Evolutionary conservation across 2,113 vertebrate species (phyloP).

Genomic region (Oryzias celebensis): DNA sequence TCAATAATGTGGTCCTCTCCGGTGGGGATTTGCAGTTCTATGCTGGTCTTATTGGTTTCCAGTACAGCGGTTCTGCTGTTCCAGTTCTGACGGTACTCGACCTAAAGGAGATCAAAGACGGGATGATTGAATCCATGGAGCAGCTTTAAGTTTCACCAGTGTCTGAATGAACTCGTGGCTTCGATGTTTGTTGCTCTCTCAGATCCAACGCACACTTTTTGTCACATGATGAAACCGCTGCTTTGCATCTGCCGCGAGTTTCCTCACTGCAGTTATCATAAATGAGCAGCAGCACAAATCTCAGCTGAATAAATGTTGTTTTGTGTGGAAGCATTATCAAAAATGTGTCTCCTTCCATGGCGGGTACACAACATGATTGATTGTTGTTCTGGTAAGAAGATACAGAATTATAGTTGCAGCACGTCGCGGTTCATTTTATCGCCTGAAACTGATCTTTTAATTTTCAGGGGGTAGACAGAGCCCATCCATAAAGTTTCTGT

Average conservation of each 20-base stretch:
- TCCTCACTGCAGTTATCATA: constrained; percentile 18
- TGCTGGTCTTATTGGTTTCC: constrained; percentile 87
- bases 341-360: not conserved
- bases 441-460: constrained; percentile 65
- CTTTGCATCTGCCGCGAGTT: no score
- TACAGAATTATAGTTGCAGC: constrained; percentile 18
- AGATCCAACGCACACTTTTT: no score
- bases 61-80: constrained; percentile 78
- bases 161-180: no score
- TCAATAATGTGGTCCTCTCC: constrained; percentile 89
- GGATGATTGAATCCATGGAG: no score
- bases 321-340: constrained; percentile 14
- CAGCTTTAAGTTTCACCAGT: no score
- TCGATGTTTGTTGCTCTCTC: no score
- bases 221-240: no score
- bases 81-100: constrained; percentile 85
- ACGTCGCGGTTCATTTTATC: constrained; percentile 57
- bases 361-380: constrained; percentile 18
- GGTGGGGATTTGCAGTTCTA: constrained; percentile 83
- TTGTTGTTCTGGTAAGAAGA: not conserved
- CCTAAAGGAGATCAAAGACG: constrained; percentile 60
- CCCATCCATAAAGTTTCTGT: constrained; percentile 58
- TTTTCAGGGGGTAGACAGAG: constrained; percentile 66
- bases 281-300: constrained; percentile 24
- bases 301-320: not conserved